Percentiles rank a stretch among this genome's conserved stretches.
phyloP scores from a whole-genome alignment of 2,797 vertebrate genomes.

The Pipistrellus kuhlii region DNA sequence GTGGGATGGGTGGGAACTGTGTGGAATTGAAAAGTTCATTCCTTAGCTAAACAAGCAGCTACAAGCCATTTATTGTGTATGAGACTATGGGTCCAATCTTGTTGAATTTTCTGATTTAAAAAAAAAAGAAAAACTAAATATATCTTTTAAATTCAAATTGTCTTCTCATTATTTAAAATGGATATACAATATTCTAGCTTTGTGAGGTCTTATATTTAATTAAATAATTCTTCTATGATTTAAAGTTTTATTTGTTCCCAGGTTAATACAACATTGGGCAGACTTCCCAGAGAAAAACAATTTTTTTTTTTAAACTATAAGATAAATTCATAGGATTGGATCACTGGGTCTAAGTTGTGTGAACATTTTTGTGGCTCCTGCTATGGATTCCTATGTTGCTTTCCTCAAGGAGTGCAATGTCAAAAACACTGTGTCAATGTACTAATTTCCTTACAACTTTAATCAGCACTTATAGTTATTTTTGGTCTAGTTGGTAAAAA shows the following conservation, averaged over 20 bases:
- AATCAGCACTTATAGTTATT: not conserved
- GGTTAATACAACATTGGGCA: not conserved
- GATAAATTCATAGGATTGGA: constrained; percentile 6
- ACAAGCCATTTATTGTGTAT: not conserved
- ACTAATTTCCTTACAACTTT: not conserved
- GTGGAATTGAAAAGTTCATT: not conserved
- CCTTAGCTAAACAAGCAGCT: not conserved
- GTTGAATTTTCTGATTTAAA: not conserved
- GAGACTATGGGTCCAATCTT: not conserved
- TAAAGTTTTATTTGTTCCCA: constrained; percentile 9
- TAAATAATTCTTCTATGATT: constrained; percentile 1
- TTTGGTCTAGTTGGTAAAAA: not conserved
- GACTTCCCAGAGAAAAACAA: not conserved
- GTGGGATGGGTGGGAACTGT: not conserved
- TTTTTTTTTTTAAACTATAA: not conserved
- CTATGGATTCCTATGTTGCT: not conserved
- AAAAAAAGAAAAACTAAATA: constrained; percentile 8
- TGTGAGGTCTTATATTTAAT: not conserved
- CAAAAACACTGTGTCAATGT: not conserved
- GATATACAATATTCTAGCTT: not conserved
- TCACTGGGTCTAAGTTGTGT: not conserved
- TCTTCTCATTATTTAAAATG: constrained; percentile 34
- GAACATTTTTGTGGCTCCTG: constrained; percentile 15
- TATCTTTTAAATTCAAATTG: not conserved
- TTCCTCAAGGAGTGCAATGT: not conserved